Base-by-base conservation (phyloP, 2,888 invertebrate species). In the Laspeyria flexula region DNA sequence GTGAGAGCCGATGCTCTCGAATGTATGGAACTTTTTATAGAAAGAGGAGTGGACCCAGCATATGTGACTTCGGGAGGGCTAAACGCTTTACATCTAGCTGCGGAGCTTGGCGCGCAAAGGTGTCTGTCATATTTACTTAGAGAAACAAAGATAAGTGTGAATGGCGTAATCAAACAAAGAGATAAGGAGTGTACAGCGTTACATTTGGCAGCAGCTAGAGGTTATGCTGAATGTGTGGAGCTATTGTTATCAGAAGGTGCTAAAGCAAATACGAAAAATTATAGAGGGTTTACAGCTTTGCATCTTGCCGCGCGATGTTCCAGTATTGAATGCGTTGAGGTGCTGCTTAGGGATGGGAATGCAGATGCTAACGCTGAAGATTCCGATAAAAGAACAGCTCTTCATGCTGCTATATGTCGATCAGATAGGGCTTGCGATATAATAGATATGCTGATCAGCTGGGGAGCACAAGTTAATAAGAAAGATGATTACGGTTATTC, bases 181-280 rank as follows among this genome's bases (percentile, higher is more conserved):
- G 96, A 95, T 63, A 96, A 96, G 73, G 96, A 96, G 62, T 95
- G 96, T 42, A 96, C 96, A 0, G 95, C 97, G 0, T 79, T 97
- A 61, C 98, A 98, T 90, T 88, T 97, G 64, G 97, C 98, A 0
- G 97, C 98, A 1, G 96, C 97, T 72, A 96, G 96, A 73, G 97
- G 97, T 6, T 96, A 96, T 75, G 94, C 95, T 3, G 96, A 97
- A 59, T 97, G 97, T 72, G 94, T 97, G 0, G 95, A 96, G 65
- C 83, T 96, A n/a, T 79, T 97, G 30, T 77, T 97, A 51, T 93
- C 95, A 5, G 95, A 95, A 71, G 95, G 96, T 0, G 97, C 97
- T 0, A 96, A 96, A 81, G 94, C 96, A 0, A 95, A 96, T 66
- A 88, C 94, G 4, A 94, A 94, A 64, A 97, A 96, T 79, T 95